A percentile compares a stretch with the other conserved stretches of the same genome.
These are phyloP conservation scores for Plectrocnemia conspersa DNA, from an alignment of 1,140 invertebrate genomes.

Conservation along the genomic window DNA sequence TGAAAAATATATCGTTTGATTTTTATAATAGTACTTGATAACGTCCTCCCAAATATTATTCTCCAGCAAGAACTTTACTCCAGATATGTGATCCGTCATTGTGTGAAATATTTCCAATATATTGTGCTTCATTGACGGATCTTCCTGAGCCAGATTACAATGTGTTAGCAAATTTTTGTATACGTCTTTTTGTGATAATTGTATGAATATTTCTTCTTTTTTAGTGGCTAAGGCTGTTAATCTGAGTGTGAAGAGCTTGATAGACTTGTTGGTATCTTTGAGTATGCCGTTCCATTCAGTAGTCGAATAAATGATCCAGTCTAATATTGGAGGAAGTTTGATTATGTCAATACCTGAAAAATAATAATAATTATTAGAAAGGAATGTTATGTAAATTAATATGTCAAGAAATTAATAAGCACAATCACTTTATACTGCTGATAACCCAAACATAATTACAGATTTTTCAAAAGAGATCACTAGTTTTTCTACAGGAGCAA, in stretches of 20 bases:
- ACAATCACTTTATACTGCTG: too few relatives aligned
- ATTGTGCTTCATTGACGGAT: slow-evolving; percentile 57
- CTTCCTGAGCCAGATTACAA: slow-evolving; percentile 40
- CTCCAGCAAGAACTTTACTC: slow-evolving; percentile 53
- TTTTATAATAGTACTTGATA: slow-evolving; percentile 52
- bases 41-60: slow-evolving; percentile 53
- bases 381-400: too few relatives aligned
- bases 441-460: too few relatives aligned
- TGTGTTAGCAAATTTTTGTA: slow-evolving; percentile 42
- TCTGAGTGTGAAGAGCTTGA: slow-evolving; percentile 42
- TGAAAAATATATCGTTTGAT: slow-evolving; percentile 61
- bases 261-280: slow-evolving; percentile 16
- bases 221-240: slow-evolving; percentile 39
- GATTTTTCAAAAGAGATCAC: too few relatives aligned
- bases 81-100: slow-evolving; percentile 51
- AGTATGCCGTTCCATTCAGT: slow-evolving; percentile 15
- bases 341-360: too few relatives aligned
- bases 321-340: slow-evolving; percentile 12
- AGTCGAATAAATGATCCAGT: slow-evolving; percentile 21
- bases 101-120: slow-evolving; percentile 54
- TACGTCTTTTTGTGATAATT: slow-evolving; percentile 44
- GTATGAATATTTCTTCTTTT: slow-evolving; percentile 39
- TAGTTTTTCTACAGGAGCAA: too few relatives aligned
- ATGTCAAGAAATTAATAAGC: too few relatives aligned
- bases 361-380: too few relatives aligned